Percentiles rank a stretch among this genome's conserved stretches.
These are phyloP conservation scores for Coregonus clupeaformis DNA, from an alignment of 2,113 vertebrate genomes.

Conservation along the genomic window DNA sequence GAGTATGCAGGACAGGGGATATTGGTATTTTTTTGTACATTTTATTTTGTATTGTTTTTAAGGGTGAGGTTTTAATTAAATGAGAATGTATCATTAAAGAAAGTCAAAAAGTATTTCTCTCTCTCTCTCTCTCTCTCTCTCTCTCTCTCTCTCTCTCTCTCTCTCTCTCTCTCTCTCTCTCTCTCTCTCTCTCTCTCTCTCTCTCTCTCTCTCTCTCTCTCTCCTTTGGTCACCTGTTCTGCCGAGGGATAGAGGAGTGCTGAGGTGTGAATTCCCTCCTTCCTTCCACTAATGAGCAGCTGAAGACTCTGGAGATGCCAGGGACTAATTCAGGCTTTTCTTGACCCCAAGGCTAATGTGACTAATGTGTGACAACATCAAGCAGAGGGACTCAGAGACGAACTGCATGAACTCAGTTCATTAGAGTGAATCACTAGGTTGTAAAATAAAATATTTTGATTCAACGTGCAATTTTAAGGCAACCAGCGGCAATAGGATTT, in stretches of 20 bases:
- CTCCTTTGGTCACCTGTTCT: neutral
- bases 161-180: too few species aligned
- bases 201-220: too few species aligned
- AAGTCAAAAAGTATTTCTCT: too few species aligned
- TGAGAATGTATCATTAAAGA: too few species aligned
- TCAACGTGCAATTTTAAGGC: neutral
- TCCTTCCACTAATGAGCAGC: slow-evolving; percentile 68
- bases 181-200: too few species aligned
- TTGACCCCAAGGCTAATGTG: slow-evolving; percentile 66
- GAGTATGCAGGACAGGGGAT: too few species aligned
- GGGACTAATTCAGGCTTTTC: slow-evolving; percentile 57
- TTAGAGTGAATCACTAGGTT: neutral
- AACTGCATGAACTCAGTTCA: neutral
- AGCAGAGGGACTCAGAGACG: neutral
- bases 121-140: too few species aligned
- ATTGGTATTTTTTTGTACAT: too few species aligned
- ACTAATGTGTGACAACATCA: slow-evolving; percentile 64
- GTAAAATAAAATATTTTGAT: neutral
- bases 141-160: too few species aligned
- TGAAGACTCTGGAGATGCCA: slow-evolving; percentile 66
- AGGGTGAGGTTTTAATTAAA: too few species aligned
- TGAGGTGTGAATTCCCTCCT: slow-evolving; percentile 69
- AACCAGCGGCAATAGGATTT: too few species aligned
- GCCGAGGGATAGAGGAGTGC: slow-evolving; percentile 23
- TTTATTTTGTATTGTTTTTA: too few species aligned